phyloP scores from a whole-genome alignment of 2,888 invertebrate species.

The Cephus rjabovi region DNA sequence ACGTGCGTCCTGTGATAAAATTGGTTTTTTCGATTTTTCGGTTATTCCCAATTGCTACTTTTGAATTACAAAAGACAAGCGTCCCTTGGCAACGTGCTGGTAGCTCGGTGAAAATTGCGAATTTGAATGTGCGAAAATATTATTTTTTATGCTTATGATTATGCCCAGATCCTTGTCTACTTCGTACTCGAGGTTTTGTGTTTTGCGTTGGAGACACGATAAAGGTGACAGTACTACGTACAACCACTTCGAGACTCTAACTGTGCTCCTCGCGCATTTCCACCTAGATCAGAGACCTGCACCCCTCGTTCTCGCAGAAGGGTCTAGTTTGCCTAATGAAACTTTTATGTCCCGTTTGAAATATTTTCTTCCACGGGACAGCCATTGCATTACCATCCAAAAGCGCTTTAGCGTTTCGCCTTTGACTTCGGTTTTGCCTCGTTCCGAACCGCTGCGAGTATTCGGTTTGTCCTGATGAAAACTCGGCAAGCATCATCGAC shows the following conservation, averaged over 20 bases:
- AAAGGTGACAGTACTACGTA: background rate
- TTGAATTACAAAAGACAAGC: background rate
- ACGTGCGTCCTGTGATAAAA: background rate
- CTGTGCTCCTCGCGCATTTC: background rate
- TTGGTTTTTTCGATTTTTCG: background rate
- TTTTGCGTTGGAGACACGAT: background rate
- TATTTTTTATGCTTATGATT: background rate
- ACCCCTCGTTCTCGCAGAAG: conserved; percentile 28
- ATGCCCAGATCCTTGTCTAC: background rate
- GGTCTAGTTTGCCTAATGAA: conserved; percentile 51
- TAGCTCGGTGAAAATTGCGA: background rate
- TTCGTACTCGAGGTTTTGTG: background rate
- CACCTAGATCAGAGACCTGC: background rate
- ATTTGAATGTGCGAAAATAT: background rate
- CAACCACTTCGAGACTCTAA: background rate
- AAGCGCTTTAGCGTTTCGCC: conserved; percentile 33
- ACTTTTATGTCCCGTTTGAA: conserved; percentile 47
- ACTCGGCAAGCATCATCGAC: background rate
- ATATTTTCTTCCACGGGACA: conserved; percentile 29
- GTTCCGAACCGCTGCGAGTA: conserved; percentile 3
- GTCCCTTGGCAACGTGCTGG: background rate
- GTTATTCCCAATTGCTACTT: background rate
- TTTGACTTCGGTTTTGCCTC: conserved; percentile 32
- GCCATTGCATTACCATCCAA: conserved; percentile 41
- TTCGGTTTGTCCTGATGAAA: background rate